phyloP scores from a whole-genome alignment of 2,113 vertebrate genomes.

The Emydocephalus ijimae region DNA sequence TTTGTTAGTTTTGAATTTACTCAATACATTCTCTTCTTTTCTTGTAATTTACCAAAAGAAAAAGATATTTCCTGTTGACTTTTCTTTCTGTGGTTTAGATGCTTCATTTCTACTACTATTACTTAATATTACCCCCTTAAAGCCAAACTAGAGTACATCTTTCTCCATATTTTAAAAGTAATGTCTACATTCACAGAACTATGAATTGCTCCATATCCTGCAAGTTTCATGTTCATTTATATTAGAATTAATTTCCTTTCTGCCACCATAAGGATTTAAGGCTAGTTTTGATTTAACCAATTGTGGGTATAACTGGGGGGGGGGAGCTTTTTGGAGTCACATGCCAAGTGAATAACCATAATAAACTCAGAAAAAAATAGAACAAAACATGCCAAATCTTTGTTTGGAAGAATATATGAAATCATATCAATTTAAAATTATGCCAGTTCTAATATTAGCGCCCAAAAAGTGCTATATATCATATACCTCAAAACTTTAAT shows the following conservation, averaged over 20 bases:
- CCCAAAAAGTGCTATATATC: neutral
- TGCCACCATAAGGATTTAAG: neutral
- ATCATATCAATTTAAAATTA: neutral
- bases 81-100: neutral
- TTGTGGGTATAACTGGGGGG: neutral
- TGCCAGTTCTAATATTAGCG: neutral
- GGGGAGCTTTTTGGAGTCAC: neutral
- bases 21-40: neutral
- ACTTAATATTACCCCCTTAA: neutral
- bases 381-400: neutral
- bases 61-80: conserved; percentile 1
- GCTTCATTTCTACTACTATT: neutral
- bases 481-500: neutral
- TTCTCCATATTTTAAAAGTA: neutral
- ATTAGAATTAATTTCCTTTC: neutral
- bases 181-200: neutral
- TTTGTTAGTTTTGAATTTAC: neutral
- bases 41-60: neutral
- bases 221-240: neutral
- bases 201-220: neutral
- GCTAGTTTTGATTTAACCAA: neutral
- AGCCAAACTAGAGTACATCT: neutral
- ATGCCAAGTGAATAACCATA: neutral
- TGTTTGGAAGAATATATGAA: neutral
- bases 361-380: neutral